Percentiles rank a stretch among this genome's conserved stretches.
Conservation (phyloP, 2,888 invertebrate genomes). For the Tineola bisselliella region DNA sequence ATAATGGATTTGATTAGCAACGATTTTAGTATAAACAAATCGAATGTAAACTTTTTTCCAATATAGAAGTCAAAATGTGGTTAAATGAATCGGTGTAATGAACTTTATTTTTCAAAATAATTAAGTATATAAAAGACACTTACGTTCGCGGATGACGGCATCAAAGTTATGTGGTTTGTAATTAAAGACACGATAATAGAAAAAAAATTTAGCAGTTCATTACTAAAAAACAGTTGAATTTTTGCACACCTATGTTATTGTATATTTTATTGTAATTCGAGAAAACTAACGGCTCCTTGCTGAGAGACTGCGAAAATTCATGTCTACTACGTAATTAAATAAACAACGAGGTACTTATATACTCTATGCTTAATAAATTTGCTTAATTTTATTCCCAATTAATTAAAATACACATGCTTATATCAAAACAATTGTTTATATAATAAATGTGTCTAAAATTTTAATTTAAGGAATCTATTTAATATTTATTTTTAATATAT, state of each 20-base stretch:
- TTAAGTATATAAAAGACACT: background rate
- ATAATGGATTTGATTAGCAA: no score
- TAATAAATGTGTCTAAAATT: no score
- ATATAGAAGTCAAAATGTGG: no score
- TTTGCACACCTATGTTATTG: background rate
- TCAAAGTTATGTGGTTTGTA: background rate
- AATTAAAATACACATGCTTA: background rate
- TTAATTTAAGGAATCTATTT: no score
- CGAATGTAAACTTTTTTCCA: no score
- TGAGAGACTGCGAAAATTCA: background rate
- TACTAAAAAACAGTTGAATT: background rate
- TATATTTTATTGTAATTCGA: background rate
- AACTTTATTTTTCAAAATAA: background rate
- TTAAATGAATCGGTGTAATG: background rate
- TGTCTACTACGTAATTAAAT: background rate
- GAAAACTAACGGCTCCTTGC: background rate
- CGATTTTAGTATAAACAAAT: no score
- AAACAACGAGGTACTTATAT: background rate
- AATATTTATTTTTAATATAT: no score
- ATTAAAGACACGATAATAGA: background rate
- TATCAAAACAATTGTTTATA: no score
- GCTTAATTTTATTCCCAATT: background rate
- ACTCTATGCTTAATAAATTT: background rate
- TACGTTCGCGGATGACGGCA: background rate
- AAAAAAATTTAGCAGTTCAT: conserved; percentile 2